phyloP scores from a whole-genome alignment of 2,888 invertebrate genomes.

The Dichetophora obliterata region DNA sequence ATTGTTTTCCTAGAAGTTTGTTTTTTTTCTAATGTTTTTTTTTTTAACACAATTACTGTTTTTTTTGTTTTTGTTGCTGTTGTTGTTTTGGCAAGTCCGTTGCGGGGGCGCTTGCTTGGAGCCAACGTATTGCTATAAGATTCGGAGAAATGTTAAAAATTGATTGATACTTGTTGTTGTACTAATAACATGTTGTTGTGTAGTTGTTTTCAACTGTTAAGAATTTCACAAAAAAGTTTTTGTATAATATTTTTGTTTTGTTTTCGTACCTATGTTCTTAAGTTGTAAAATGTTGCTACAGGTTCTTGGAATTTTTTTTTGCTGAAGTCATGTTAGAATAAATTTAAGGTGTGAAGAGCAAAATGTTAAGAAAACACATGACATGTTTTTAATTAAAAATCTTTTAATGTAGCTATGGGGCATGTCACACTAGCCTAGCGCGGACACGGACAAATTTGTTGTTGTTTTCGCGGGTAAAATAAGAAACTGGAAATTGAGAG shows the following conservation, averaged over 20 bases:
- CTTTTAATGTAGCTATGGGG: not conserved
- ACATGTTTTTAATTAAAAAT: conserved; percentile 20
- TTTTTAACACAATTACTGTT: not conserved
- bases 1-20: not conserved
- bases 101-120: conserved; percentile 18
- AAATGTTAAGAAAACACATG: not conserved
- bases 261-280: not conserved
- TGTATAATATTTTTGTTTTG: not conserved
- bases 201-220: not conserved
- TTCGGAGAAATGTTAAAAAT: not conserved
- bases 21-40: not conserved
- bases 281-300: not conserved
- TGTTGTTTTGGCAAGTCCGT: not conserved
- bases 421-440: no score
- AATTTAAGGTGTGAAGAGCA: not conserved
- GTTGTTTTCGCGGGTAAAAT: no score
- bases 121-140: conserved; percentile 3
- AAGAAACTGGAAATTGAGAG: no score
- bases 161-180: conserved; percentile 29
- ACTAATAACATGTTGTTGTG: not conserved
- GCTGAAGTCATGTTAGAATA: not conserved
- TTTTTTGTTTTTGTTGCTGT: not conserved
- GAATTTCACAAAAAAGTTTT: not conserved
- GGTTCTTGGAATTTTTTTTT: conserved; percentile 15
- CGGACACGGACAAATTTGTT: no score